Conservation (phyloP, 2,113 vertebrate genomes). For the Pygoscelis adeliae region DNA sequence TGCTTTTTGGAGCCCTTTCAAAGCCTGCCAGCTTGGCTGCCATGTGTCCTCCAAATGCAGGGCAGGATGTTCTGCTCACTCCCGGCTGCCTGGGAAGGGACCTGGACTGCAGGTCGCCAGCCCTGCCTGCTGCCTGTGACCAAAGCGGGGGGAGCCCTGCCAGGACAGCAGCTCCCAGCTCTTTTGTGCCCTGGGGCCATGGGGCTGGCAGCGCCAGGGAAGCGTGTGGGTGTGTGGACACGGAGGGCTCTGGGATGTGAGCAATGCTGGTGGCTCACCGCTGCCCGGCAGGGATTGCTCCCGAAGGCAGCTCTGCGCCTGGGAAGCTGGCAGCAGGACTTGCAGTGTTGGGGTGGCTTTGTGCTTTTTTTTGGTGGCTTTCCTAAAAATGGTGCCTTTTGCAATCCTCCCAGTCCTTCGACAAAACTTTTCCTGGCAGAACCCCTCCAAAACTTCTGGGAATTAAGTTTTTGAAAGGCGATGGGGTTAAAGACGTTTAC, state of each 20-base stretch:
- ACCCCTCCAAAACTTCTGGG: background rate
- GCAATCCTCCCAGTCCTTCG: background rate
- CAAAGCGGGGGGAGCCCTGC: background rate
- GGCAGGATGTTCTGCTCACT: background rate
- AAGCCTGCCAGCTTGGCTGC: background rate
- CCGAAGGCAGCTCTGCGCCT: accelerated
- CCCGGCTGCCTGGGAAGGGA: background rate
- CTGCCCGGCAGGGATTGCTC: background rate
- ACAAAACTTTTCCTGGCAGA: constrained; percentile 20
- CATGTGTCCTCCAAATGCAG: background rate
- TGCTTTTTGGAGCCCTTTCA: background rate
- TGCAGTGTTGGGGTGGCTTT: background rate
- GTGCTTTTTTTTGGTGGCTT: background rate
- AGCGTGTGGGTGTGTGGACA: background rate
- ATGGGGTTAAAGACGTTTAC: background rate
- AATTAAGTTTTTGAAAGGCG: background rate
- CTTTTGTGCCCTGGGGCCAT: accelerated
- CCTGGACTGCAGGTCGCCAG: background rate
- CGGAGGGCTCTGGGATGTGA: background rate
- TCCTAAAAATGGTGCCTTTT: constrained; percentile 12
- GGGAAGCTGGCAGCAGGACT: background rate
- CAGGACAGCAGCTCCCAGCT: background rate
- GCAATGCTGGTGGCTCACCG: background rate
- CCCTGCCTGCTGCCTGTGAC: background rate
- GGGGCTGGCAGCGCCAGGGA: background rate